Conservation (phyloP, 2,113 vertebrate genomes). For the Cavia porcellus region DNA sequence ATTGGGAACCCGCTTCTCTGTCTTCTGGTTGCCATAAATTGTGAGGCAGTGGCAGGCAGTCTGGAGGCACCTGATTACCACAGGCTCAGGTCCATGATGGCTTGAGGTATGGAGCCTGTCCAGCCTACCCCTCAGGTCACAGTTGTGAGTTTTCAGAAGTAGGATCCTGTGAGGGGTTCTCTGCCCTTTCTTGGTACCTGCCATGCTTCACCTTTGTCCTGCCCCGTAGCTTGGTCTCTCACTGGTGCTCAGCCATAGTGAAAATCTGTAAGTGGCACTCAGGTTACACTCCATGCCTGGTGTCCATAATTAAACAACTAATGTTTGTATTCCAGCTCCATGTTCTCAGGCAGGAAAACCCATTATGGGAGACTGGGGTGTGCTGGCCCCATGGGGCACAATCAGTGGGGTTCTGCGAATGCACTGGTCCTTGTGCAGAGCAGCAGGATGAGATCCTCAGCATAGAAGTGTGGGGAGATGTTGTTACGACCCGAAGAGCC, state of each 20-base stretch:
- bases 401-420: not conserved
- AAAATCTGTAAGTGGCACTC: not conserved
- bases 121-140: not conserved
- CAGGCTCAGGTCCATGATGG: too few relatives aligned
- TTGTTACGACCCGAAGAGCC: not conserved
- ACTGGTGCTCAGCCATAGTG: too few relatives aligned
- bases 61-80: not conserved
- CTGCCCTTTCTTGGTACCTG: not conserved
- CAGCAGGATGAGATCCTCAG: not conserved
- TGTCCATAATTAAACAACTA: not conserved
- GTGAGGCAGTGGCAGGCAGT: too few relatives aligned
- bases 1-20: not conserved
- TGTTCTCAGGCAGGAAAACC: not conserved
- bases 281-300: accelerated
- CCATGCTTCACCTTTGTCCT: accelerated
- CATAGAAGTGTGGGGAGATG: not conserved
- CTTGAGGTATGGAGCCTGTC: not conserved
- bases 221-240: not conserved
- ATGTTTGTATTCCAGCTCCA: not conserved
- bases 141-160: not conserved
- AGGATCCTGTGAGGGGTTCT: not conserved
- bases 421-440: too few relatives aligned
- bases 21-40: not conserved
- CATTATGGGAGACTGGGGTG: not conserved
- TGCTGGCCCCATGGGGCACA: not conserved